Conservation (phyloP, 2,888 invertebrate genomes). For the Troides helena region DNA sequence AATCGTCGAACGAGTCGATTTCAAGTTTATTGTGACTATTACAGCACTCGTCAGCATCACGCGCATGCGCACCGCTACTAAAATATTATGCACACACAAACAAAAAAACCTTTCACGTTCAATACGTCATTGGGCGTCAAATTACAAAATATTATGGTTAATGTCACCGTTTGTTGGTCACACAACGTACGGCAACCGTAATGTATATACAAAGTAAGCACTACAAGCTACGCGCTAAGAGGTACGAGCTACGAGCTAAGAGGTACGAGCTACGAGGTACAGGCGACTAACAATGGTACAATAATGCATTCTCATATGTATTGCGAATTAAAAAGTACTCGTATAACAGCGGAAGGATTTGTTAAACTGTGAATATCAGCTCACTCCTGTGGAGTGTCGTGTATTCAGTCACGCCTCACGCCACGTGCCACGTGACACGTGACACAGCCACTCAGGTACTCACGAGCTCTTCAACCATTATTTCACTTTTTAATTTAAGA, state of each 20-base stretch:
- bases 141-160: slow-evolving; percentile 40
- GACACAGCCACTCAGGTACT: too few relatives aligned
- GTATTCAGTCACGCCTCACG: too few relatives aligned
- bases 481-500: slow-evolving; percentile 9
- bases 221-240: neutral
- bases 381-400: too few relatives aligned
- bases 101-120: neutral
- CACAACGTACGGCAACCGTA: slow-evolving; percentile 30
- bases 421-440: too few relatives aligned
- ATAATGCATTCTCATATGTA: slow-evolving; percentile 12
- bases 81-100: neutral
- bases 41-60: too few relatives aligned
- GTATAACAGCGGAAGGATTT: neutral
- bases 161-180: slow-evolving; percentile 41
- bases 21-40: neutral
- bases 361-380: neutral
- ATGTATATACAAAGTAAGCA: slow-evolving; percentile 14
- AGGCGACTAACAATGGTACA: slow-evolving; percentile 25
- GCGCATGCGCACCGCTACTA: neutral
- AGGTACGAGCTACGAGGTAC: neutral
- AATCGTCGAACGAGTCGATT: neutral
- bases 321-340: slow-evolving; percentile 18
- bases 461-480: too few relatives aligned
- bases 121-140: slow-evolving; percentile 33
- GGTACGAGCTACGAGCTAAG: too few relatives aligned